A percentile compares a stretch with the other conserved stretches of the same genome.
These are phyloP conservation scores for Sphyrna mokarran DNA, from an alignment of 2,113 vertebrate species.

Conservation along the genomic window DNA sequence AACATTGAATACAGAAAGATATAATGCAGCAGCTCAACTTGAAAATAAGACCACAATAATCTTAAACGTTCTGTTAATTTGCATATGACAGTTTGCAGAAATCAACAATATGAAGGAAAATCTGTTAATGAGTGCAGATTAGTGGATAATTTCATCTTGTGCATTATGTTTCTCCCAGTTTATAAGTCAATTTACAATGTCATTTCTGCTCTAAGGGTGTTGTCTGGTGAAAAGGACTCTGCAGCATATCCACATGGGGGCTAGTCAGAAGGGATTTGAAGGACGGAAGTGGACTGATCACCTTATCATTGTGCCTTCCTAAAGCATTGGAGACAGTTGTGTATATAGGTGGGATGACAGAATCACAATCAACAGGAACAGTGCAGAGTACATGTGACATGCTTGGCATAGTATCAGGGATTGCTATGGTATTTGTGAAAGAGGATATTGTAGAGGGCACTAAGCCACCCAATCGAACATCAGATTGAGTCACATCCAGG, in stretches of 20 bases:
- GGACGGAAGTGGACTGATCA: background rate
- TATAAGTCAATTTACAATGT: background rate
- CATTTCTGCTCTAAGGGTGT: background rate
- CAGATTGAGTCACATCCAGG: background rate
- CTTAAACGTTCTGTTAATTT: background rate
- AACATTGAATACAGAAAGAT: background rate
- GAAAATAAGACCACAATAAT: background rate
- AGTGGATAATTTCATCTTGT: background rate
- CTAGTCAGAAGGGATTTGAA: constrained; percentile 16
- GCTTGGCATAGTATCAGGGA: background rate
- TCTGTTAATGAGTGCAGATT: background rate
- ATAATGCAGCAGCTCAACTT: background rate
- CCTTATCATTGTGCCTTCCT: background rate
- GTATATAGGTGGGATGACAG: background rate
- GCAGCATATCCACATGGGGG: background rate
- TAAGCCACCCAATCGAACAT: background rate
- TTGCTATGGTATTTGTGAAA: background rate
- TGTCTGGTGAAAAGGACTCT: background rate
- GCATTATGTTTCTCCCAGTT: background rate
- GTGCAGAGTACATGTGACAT: background rate
- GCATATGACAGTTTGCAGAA: background rate
- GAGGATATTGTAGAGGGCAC: background rate
- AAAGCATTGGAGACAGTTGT: background rate
- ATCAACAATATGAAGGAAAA: background rate
- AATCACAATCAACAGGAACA: background rate